These are phyloP conservation scores for Cyprinodon diabolis DNA, from an alignment of 2,797 vertebrate genomes.

Conservation along the genomic window DNA sequence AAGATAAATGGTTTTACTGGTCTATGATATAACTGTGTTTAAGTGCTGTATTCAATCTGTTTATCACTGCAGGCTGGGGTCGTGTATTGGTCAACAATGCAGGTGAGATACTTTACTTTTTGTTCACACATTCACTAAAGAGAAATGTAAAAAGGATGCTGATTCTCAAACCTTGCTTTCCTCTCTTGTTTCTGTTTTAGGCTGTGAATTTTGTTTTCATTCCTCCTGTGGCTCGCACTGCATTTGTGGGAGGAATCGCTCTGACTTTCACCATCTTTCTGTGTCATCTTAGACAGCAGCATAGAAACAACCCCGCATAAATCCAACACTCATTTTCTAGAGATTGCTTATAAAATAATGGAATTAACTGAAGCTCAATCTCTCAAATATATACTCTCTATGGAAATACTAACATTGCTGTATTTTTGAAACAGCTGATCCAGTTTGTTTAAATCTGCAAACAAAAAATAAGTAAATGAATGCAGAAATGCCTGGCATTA, in stretches of 20 bases:
- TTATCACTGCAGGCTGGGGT: constrained; percentile 74
- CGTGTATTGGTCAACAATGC: constrained; percentile 83
- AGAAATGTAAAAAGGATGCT: neutral
- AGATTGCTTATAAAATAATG: neutral
- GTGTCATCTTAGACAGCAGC: constrained; percentile 79
- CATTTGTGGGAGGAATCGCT: constrained; percentile 78
- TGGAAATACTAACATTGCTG: neutral
- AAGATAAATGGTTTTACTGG: neutral
- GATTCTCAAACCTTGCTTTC: neutral
- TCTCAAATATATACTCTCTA: neutral
- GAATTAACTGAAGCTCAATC: neutral
- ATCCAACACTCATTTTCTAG: neutral
- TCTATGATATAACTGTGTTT: neutral
- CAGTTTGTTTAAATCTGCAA: neutral
- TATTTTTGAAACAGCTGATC: neutral
- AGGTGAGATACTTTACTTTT: constrained; percentile 62
- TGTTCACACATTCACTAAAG: neutral
- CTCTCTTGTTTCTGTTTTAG: constrained; percentile 53
- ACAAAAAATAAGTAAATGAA: neutral
- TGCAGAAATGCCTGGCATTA: neutral
- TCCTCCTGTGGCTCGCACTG: constrained; percentile 80
- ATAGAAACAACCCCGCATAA: constrained; percentile 41
- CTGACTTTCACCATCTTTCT: constrained; percentile 81
- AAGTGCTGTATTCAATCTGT: neutral
- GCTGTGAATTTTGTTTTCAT: constrained; percentile 82